Evolutionary conservation across 2,888 invertebrate genomes (phyloP), one percentile per base, ranked within the genome.

Genomic region (Metacarcinus magister): DNA sequence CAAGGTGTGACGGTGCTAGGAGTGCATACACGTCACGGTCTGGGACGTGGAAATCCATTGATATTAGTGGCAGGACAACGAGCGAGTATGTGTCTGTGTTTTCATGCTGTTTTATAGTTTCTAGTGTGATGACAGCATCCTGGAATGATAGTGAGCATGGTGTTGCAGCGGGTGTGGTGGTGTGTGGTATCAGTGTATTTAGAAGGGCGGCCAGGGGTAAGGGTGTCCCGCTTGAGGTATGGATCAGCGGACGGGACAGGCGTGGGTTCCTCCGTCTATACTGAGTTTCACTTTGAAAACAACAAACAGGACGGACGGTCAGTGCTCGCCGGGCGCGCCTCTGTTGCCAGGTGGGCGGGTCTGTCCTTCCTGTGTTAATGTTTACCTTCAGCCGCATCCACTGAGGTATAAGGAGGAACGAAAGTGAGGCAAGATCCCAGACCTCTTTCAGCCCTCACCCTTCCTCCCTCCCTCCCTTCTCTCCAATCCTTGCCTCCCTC

Each of bases 221-320:
- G n/a, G 43, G 19, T 43, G 67, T 94, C 87, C 28, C 28, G 89
- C 32, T 87, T 43, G 89, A 89, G 87, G 94, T 90, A 94, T 89
- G 94, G 94, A 94, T 94, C 54, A 54, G 48, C 8, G 46, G 87
- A 13, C 39, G 28, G 75, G 43, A 28, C 28, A 46, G 46, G 48
- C 75, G 75, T 23, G 67, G 92, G 92, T 92, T 92, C 92, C 92
- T 92, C 48, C 92, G 92, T 95, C 95, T 92, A 95, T 95, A 95
- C 39, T 39, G 82, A 48, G 82, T 95, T 95, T 95, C 95, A 95
- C 95, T 92, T 95, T 95, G 95, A 95, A 95, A 95, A 95, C 92
- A 95, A 92, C 92, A 75, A 95, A 92, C 90, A 54, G 94, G 39
- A 90, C 75, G 92, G 95, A 67, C 95, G 92, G 92, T 92, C 92